Base-by-base conservation (phyloP, 2,113 vertebrate genomes). In the Amphiprion percula region DNA sequence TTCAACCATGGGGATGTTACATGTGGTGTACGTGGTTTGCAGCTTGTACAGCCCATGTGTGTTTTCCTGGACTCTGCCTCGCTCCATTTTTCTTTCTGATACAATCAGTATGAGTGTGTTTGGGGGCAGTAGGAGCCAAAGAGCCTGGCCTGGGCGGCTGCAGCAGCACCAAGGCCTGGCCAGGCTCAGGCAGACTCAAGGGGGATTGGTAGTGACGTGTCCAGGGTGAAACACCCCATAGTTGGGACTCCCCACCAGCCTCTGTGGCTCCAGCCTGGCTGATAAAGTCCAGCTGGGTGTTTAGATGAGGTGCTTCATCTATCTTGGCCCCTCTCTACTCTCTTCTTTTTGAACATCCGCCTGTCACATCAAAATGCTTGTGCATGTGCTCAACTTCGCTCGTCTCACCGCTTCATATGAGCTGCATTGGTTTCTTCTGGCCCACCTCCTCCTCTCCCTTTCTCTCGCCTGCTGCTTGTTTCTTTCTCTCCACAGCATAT, bases 271-370 rank as follows among this genome's bases (percentile, higher is more conserved):
- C 90, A 91, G 84, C 9, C 84, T 90, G 91, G 72, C 91, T 93
- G 86, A 94, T 90, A 70, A 74, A 82, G 74, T 88, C 88, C 93
- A 94, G 91, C 90, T 92, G 90, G 85, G 68, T 12, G 33, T 60
- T 74, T 62, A 71, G 77, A 78, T 46, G 63, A 85, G 77, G 67
- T 59, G 17, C 21, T 70, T 24, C 74, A 53, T 77, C 66, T 79
- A 50, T 66, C 56, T 73, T 63, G 23, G 12, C 50, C 58, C 46
- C 37, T 41, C 61, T 62, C 64, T n/a, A 39, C 60, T 64, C 77
- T 47, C 52, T 64, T 63, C 56, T 6, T 78, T 47, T 54, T 41
- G 28, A 83, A 61, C 72, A 80, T 88, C 85, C 83, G 74, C 86
- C 75, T 83, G 79, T 88, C 73, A 84, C 82, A 85, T 90, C 68